Evolutionary conservation across 2,888 invertebrate genomes (phyloP), one percentile per base, ranked within the genome.

Genomic region (Abrostola triplasia): DNA sequence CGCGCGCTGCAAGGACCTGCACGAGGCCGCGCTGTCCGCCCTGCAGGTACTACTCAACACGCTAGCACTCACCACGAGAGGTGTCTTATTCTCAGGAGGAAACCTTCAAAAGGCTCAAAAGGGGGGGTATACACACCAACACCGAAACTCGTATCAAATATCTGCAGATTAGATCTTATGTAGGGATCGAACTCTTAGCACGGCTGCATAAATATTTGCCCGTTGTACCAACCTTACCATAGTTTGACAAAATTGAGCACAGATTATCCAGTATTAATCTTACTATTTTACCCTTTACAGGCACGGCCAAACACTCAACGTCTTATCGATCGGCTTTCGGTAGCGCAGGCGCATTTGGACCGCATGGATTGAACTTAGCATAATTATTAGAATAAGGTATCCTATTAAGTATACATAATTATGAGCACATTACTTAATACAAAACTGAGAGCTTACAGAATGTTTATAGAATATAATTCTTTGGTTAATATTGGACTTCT

Each of bases 301-400:
- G 87, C 93, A 40, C 91, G 93, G 13, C 91, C 94, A 1, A 92
- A 94, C 76, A 93, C 94, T 5, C 92, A 92, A 68, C 86, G 85
- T 5, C 89, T 94, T 50, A 93, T 94, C 67, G 93, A 94, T 56
- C 88, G 90, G 67, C 83, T 94, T 37, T 88, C 92, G n/a, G 89
- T 91, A 64, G 94, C 92, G 81, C 93, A 94, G 81, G 90, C 92
- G 83, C 91, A 93, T 70, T 80, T 94, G 64, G 94, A 94, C 76
- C 91, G 94, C 69, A 89, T 94, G 92, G 94, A 94, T 84, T 94
- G 82, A 90, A 63, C 64, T 64, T 67, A 67, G 69, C 59, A n/a
- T 64, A 70, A 54, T 36, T 64, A 59, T 6, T 76, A 76, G 47
- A 42, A 12, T 75, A 70, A 66, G 55, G 13, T 65, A 64, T 48